phyloP scores from a whole-genome alignment of 2,888 invertebrate species.

The Agrochola litura region DNA sequence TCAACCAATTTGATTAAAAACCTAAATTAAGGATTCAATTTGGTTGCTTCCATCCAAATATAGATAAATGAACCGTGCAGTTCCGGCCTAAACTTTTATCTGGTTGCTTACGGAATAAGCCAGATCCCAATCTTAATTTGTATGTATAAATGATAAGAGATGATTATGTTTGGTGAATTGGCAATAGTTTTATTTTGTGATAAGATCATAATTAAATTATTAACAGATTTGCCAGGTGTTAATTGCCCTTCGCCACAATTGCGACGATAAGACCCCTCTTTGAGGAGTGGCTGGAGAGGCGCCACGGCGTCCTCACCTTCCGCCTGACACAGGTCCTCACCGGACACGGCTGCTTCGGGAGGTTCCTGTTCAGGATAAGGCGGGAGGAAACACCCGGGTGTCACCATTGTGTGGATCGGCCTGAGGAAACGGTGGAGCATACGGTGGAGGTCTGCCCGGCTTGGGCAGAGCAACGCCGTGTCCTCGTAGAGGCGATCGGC shows the following conservation, averaged over 20 bases:
- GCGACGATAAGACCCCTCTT: too few species aligned
- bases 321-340: too few species aligned
- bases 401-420: too few species aligned
- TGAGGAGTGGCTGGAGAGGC: too few species aligned
- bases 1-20: neutral
- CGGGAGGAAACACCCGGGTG: too few species aligned
- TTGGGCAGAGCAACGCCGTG: too few species aligned
- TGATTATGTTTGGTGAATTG: neutral
- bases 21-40: neutral
- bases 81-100: neutral
- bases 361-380: too few species aligned
- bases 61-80: neutral
- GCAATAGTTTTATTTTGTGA: conserved; percentile 7
- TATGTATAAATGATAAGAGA: neutral
- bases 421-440: too few species aligned
- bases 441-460: too few species aligned
- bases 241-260: neutral
- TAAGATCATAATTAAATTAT: conserved; percentile 16
- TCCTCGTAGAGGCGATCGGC: too few species aligned
- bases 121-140: neutral
- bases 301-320: too few species aligned
- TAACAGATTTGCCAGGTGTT: neutral
- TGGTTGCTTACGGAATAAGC: neutral
- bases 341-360: too few species aligned
- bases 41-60: neutral